Percentiles rank a stretch among this genome's conserved stretches.
Evolutionary conservation across 1,140 invertebrate genomes (phyloP).

Genomic region (Heliothis virescens): DNA sequence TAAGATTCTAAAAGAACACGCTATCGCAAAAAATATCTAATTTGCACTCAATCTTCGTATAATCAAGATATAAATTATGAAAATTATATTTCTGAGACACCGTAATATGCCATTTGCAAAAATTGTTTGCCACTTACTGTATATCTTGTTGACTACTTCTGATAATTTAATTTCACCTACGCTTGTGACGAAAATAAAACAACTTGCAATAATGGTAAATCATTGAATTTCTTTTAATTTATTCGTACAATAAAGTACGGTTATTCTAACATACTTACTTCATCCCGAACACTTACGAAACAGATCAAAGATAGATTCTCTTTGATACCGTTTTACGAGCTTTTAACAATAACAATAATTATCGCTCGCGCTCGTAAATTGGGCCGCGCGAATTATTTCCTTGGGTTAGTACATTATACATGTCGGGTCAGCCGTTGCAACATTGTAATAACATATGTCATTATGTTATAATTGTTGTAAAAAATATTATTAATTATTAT

Average conservation of each 20-base stretch:
- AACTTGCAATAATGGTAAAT: conserved; percentile 18
- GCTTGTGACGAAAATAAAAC: neutral
- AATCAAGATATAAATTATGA: conserved; percentile 36
- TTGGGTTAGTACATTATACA: conserved; percentile 36
- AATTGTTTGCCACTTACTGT: conserved; percentile 15
- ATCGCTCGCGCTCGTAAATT: conserved; percentile 34
- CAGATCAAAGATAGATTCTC: conserved; percentile 45
- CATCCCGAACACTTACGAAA: conserved; percentile 43
- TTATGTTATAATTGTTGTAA: conserved; percentile 51
- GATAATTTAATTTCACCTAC: conserved; percentile 23
- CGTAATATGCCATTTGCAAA: conserved; percentile 29
- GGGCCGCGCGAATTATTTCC: conserved; percentile 45
- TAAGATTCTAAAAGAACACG: neutral
- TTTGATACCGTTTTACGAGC: conserved; percentile 46
- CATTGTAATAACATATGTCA: conserved; percentile 50
- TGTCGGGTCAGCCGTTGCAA: conserved; percentile 47
- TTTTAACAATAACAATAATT: conserved; percentile 46
- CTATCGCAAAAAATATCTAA: conserved; percentile 22
- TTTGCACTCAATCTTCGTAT: conserved; percentile 36
- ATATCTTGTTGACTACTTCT: conserved; percentile 12
- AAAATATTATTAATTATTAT: conserved; percentile 35
- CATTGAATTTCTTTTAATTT: conserved; percentile 41
- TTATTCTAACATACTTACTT: conserved; percentile 33
- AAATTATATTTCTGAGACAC: conserved; percentile 28
- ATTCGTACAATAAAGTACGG: conserved; percentile 28